Conservation (phyloP, 2,113 vertebrate species). For the Protobothrops flavoviridis region DNA sequence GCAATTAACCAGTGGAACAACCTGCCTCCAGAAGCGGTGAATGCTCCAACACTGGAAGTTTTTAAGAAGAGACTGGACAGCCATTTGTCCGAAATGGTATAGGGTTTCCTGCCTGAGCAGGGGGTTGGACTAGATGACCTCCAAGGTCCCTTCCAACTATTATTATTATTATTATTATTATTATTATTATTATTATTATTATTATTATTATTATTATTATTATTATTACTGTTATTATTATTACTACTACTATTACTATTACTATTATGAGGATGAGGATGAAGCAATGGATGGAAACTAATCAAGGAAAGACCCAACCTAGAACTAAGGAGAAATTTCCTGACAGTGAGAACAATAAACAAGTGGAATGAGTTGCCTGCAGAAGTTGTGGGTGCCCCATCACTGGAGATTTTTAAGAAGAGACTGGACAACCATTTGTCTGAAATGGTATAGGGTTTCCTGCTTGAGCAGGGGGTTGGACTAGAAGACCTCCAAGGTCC, state of each 20-base stretch:
- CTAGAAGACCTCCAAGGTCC: neutral
- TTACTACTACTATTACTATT: too few species aligned
- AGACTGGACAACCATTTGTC: too few species aligned
- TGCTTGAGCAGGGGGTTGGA: neutral
- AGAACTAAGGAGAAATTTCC: neutral
- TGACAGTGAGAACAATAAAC: neutral
- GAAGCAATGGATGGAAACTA: neutral
- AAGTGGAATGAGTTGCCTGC: neutral
- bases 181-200: too few species aligned
- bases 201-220: too few species aligned
- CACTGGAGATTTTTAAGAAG: neutral
- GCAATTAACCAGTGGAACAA: neutral
- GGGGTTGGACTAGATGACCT: neutral
- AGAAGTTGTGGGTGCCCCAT: neutral
- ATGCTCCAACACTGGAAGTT: neutral
- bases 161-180: too few species aligned
- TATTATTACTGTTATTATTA: too few species aligned
- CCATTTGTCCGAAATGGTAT: neutral
- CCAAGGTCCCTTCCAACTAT: neutral
- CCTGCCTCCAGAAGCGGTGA: neutral
- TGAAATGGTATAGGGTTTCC: neutral
- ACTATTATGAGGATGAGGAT: too few species aligned
- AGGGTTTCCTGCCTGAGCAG: neutral
- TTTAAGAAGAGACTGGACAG: neutral
- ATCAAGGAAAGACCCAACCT: neutral